A percentile compares a stretch with the other conserved stretches of the same genome.
Evolutionary conservation across 2,113 vertebrate species (phyloP).

Genomic region (Centropristis striata): DNA sequence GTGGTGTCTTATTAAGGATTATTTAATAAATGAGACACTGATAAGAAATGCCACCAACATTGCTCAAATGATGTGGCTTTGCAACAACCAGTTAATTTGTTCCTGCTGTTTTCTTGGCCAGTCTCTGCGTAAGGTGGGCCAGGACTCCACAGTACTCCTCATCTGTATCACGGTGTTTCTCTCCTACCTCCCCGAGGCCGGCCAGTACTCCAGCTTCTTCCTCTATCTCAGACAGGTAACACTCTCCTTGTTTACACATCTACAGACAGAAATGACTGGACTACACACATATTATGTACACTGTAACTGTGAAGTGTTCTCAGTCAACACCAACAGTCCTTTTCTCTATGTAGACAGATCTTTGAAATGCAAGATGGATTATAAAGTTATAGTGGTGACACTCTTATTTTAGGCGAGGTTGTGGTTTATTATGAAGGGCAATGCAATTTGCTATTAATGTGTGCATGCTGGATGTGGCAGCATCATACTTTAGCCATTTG

Average conservation of each 20-base stretch:
- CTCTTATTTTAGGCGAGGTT: background rate
- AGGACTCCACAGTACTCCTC: constrained; percentile 94
- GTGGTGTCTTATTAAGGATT: background rate
- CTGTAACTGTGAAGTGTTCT: too few species aligned
- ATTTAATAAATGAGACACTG: background rate
- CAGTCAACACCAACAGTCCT: background rate
- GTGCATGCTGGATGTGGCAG: background rate
- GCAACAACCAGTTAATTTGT: background rate
- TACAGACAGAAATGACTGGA: background rate
- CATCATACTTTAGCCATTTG: background rate
- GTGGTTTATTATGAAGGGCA: background rate
- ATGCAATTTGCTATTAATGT: background rate
- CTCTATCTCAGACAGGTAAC: constrained; percentile 93
- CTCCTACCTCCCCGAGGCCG: constrained; percentile 94
- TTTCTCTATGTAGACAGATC: background rate
- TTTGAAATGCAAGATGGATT: background rate
- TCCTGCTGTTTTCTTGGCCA: constrained; percentile 53
- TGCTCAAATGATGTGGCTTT: background rate
- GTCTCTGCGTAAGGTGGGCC: constrained; percentile 94
- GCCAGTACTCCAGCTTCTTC: constrained; percentile 96
- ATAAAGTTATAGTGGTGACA: background rate
- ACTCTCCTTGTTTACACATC: background rate
- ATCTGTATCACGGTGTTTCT: constrained; percentile 96
- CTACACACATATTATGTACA: background rate
- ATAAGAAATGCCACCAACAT: background rate